These are phyloP conservation scores for Halcyon chelicuti DNA, from an alignment of 2,797 vertebrate species.

Conservation along the genomic window DNA sequence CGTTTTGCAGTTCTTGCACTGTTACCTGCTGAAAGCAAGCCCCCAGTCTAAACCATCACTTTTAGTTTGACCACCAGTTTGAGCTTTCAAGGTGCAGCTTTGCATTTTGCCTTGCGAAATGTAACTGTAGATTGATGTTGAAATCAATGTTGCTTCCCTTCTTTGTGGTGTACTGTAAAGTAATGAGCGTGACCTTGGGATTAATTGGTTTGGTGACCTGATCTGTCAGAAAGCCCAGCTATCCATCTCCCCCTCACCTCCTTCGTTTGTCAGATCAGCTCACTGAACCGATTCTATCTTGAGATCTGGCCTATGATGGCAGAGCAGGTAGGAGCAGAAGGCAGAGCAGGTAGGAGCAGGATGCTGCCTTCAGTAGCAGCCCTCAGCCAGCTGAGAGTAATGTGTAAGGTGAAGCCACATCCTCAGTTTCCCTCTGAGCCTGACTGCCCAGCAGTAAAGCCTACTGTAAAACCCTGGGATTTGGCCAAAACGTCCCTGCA, in stretches of 20 bases:
- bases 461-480: not conserved
- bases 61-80: not conserved
- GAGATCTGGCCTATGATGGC: fast-evolving
- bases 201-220: not conserved
- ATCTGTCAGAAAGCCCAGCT: not conserved
- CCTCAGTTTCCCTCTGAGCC: not conserved
- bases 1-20: not conserved
- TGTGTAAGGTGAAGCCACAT: not conserved
- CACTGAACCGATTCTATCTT: not conserved
- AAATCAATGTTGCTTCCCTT: not conserved
- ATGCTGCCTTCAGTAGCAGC: not conserved
- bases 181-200: not conserved
- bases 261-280: not conserved
- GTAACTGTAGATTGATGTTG: not conserved
- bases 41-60: not conserved
- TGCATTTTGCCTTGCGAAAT: not conserved
- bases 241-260: not conserved
- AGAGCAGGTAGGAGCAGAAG: not conserved
- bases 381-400: not conserved
- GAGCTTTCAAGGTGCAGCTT: not conserved
- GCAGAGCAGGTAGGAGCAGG: not conserved
- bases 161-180: not conserved
- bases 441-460: not conserved
- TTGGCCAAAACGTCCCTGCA: not conserved
- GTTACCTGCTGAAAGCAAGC: not conserved